Evolutionary conservation across 2,797 vertebrate genomes (phyloP).

Genomic region (Pangasius mekongensis): DNA sequence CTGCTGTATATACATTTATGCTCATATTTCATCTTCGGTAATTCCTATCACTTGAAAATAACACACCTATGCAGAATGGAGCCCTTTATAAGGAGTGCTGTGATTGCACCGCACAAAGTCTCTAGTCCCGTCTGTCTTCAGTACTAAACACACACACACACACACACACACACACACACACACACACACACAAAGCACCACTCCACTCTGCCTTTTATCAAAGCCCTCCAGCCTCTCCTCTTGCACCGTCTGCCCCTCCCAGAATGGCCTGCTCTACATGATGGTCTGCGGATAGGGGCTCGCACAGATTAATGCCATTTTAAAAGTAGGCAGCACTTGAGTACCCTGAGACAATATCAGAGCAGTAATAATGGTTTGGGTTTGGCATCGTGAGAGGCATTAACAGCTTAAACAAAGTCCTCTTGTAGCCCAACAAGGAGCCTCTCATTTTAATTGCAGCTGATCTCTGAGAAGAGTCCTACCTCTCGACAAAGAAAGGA

Average conservation of each 20-base stretch:
- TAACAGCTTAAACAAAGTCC: conserved; percentile 43
- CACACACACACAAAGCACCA: conserved; percentile 10
- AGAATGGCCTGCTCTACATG: conserved; percentile 70
- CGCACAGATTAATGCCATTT: conserved; percentile 89
- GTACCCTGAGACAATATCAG: conserved; percentile 85
- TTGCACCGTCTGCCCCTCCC: conserved; percentile 59
- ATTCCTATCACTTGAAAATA: neutral
- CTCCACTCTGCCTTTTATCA: conserved; percentile 81
- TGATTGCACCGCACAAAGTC: conserved; percentile 23
- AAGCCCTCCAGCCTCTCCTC: conserved; percentile 81
- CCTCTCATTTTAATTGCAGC: conserved; percentile 70
- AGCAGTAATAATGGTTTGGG: conserved; percentile 81
- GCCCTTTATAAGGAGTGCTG: neutral
- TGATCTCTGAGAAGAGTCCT: conserved; percentile 78
- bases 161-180: conserved; percentile 34
- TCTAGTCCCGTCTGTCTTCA: conserved; percentile 28
- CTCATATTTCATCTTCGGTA: neutral
- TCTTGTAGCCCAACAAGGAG: conserved; percentile 28
- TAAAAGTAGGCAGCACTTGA: conserved; percentile 83
- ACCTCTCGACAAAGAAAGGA: conserved; percentile 78
- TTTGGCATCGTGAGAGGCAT: conserved; percentile 56
- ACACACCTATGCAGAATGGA: neutral
- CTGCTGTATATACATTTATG: neutral
- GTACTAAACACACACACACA: conserved; percentile 43
- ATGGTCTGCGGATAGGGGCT: conserved; percentile 88